Evolutionary conservation across 2,888 invertebrate genomes (phyloP).

Genomic region (Scaeva pyrastri): DNA sequence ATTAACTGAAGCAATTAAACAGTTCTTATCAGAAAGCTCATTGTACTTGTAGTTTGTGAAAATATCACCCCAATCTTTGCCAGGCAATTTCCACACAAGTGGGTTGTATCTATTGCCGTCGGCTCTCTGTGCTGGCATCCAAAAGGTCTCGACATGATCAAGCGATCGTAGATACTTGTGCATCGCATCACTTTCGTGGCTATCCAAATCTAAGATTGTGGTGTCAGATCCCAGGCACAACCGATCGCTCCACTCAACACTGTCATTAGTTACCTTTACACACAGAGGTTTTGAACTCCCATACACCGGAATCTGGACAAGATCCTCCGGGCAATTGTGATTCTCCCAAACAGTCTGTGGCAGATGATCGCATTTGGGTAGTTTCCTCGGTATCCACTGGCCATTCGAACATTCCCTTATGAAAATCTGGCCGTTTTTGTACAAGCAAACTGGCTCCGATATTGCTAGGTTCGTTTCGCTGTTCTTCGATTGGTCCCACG

Average conservation of each 20-base stretch:
- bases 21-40: constrained; percentile 77
- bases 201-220: constrained; percentile 76
- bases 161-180: constrained; percentile 78
- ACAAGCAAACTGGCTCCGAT: constrained; percentile 81
- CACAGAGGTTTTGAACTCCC: constrained; percentile 77
- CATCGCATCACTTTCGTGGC: constrained; percentile 77
- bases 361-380: constrained; percentile 76
- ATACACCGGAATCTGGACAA: constrained; percentile 76
- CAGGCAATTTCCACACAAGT: constrained; percentile 85
- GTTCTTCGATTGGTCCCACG: constrained; percentile 55
- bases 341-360: constrained; percentile 44
- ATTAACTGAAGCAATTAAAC: constrained; percentile 76
- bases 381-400: constrained; percentile 78
- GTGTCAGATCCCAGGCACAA: constrained; percentile 80
- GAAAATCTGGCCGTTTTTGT: constrained; percentile 76
- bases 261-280: constrained; percentile 79
- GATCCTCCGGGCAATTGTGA: constrained; percentile 79
- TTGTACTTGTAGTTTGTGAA: constrained; percentile 76
- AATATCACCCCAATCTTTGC: constrained; percentile 81
- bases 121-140: constrained; percentile 85
- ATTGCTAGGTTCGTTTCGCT: constrained; percentile 71
- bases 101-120: constrained; percentile 83
- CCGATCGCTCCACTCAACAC: constrained; percentile 78
- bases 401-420: constrained; percentile 63
- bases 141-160: constrained; percentile 80